Percentiles rank a stretch among this genome's conserved stretches.
These are phyloP conservation scores for Picathartes gymnocephalus DNA, from an alignment of 2,113 vertebrate genomes.

Conservation along the genomic window DNA sequence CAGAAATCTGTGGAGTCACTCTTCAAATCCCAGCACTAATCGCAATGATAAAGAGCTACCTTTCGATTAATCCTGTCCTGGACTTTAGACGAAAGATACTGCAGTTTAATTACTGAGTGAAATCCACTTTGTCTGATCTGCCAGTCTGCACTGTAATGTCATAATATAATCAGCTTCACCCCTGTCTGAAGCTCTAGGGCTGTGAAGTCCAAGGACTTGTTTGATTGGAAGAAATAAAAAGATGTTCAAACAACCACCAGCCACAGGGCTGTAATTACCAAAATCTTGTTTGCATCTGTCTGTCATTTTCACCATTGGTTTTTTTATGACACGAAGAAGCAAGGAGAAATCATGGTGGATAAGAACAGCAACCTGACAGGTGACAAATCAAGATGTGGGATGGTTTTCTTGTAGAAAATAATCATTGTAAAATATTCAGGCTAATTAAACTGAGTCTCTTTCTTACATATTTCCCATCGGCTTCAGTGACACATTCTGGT, in stretches of 20 bases:
- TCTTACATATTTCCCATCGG: constrained; percentile 56
- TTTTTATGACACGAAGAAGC: constrained; percentile 52
- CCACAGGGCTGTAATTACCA: constrained; percentile 68
- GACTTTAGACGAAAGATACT: constrained; percentile 74
- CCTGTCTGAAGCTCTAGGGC: constrained; percentile 66
- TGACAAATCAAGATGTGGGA: constrained; percentile 65
- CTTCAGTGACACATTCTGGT: constrained; percentile 55
- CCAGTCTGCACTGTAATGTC: constrained; percentile 73
- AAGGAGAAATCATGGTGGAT: constrained; percentile 50
- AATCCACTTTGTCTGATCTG: constrained; percentile 79
- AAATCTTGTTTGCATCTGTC: constrained; percentile 70
- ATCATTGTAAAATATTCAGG: constrained; percentile 68
- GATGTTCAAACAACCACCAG: constrained; percentile 70
- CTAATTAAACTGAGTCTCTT: constrained; percentile 72
- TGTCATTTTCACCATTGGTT: constrained; percentile 63
- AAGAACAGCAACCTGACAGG: constrained; percentile 54
- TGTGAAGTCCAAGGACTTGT: constrained; percentile 75
- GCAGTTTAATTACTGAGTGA: constrained; percentile 78
- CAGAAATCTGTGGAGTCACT: constrained; percentile 64
- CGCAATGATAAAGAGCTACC: constrained; percentile 74
- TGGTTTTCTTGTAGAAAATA: constrained; percentile 47
- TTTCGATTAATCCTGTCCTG: constrained; percentile 76
- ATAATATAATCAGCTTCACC: constrained; percentile 75
- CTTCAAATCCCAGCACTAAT: constrained; percentile 74
- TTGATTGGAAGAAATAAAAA: constrained; percentile 74